Evolutionary conservation across 1,140 invertebrate species (phyloP).

Genomic region (Apis florea): DNA sequence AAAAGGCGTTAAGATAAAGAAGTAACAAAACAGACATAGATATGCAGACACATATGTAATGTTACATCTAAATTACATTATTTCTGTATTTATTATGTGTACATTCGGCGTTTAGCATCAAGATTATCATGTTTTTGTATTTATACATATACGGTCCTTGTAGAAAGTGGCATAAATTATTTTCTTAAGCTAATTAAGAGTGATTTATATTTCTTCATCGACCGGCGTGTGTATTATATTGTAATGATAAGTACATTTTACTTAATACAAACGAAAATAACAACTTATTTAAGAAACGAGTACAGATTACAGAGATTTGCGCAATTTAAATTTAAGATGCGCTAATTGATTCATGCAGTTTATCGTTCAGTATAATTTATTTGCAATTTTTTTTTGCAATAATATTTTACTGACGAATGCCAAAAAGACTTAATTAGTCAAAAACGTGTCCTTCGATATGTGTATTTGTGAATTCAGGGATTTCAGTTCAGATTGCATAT

Average conservation of each 20-base stretch:
- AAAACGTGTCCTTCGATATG: neutral
- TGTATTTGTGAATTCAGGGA: slow-evolving; percentile 20
- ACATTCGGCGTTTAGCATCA: slow-evolving; percentile 70
- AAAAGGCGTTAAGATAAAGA: slow-evolving; percentile 68
- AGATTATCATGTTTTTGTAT: slow-evolving; percentile 62
- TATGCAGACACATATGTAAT: slow-evolving; percentile 56
- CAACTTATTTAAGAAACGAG: slow-evolving; percentile 61
- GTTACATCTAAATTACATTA: slow-evolving; percentile 73
- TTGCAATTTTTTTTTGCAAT: slow-evolving; percentile 42
- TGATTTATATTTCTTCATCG: slow-evolving; percentile 59
- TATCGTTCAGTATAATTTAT: slow-evolving; percentile 60
- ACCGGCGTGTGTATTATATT: slow-evolving; percentile 43
- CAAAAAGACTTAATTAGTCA: slow-evolving; percentile 21
- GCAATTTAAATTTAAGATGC: slow-evolving; percentile 44
- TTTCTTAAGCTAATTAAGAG: slow-evolving; percentile 58
- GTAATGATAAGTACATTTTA: slow-evolving; percentile 59
- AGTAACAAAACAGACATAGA: neutral
- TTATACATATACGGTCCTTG: slow-evolving; percentile 57
- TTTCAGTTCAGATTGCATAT: slow-evolving; percentile 32
- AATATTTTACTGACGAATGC: slow-evolving; percentile 47
- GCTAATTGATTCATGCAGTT: slow-evolving; percentile 28
- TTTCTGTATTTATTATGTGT: slow-evolving; percentile 77
- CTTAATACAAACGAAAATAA: slow-evolving; percentile 50
- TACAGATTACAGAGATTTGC: slow-evolving; percentile 49
- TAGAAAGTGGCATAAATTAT: slow-evolving; percentile 53